These are phyloP conservation scores for Gymnocypris eckloni DNA, from an alignment of 2,797 vertebrate genomes.

Conservation along the genomic window DNA sequence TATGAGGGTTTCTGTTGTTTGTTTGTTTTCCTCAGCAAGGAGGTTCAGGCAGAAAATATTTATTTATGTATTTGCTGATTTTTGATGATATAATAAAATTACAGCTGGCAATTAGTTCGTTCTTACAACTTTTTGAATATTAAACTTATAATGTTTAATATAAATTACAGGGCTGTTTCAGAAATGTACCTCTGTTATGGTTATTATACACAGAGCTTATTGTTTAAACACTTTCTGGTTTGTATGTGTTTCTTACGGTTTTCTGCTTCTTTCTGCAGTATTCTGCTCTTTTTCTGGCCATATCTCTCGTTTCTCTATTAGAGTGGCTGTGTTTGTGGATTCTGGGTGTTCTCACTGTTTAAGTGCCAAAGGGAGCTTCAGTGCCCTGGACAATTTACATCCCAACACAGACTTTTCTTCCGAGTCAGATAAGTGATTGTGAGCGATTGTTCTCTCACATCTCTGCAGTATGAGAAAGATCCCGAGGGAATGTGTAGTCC, in stretches of 20 bases:
- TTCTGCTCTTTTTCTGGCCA: slow-evolving; percentile 14
- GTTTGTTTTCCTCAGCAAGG: too few relatives aligned
- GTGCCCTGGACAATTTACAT: slow-evolving; percentile 43
- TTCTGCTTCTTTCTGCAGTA: slow-evolving; percentile 14
- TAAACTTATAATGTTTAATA: background rate
- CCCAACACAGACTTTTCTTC: slow-evolving; percentile 29
- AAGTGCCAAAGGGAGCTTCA: slow-evolving; percentile 42
- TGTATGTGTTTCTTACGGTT: background rate
- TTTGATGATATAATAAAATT: background rate
- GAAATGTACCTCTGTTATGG: background rate
- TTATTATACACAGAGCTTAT: slow-evolving; percentile 5
- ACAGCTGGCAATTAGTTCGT: background rate
- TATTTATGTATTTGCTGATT: background rate
- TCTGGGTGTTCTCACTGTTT: slow-evolving; percentile 36
- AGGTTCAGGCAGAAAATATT: background rate
- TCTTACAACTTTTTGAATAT: background rate
- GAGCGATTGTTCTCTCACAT: slow-evolving; percentile 30
- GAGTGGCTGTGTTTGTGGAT: slow-evolving; percentile 26
- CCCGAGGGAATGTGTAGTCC: slow-evolving; percentile 25
- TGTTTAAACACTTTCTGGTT: background rate
- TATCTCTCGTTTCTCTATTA: slow-evolving; percentile 27
- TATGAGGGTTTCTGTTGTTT: background rate
- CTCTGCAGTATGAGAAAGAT: slow-evolving; percentile 20
- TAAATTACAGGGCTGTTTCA: background rate
- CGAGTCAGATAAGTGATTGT: slow-evolving; percentile 21